These are phyloP conservation scores for Zaprionus taronus DNA, from an alignment of 1,140 invertebrate species.

Conservation along the genomic window DNA sequence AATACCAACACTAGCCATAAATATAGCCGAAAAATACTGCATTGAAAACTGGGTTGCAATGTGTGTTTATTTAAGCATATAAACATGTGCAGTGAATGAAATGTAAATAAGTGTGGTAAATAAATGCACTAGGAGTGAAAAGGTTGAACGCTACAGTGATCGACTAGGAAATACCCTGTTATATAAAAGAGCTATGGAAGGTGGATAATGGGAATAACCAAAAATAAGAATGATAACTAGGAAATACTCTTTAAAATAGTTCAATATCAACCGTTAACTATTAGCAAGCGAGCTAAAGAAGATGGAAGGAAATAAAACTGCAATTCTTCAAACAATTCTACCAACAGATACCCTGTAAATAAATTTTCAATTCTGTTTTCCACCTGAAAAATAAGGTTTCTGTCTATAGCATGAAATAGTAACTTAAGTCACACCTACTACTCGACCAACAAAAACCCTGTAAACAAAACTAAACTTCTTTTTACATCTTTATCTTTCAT, in stretches of 20 bases:
- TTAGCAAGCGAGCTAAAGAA: background rate
- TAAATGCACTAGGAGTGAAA: background rate
- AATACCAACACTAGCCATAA: background rate
- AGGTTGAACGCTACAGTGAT: background rate
- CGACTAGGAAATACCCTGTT: background rate
- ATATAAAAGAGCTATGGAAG: too few species aligned
- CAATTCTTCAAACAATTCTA: background rate
- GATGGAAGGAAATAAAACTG: background rate
- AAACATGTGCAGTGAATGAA: conserved; percentile 15
- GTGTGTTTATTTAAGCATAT: too few species aligned
- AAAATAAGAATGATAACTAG: background rate
- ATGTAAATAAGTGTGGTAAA: conserved; percentile 12
- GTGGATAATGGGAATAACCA: too few species aligned
- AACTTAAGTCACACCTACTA: too few species aligned
- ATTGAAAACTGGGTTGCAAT: background rate
- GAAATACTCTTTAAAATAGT: background rate
- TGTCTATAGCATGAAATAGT: too few species aligned
- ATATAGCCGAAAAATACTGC: background rate
- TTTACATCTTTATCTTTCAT: too few species aligned
- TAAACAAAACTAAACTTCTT: too few species aligned
- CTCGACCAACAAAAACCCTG: too few species aligned
- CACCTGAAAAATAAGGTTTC: too few species aligned
- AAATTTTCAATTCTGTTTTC: too few species aligned
- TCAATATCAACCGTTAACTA: background rate
- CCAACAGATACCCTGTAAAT: background rate